Evolutionary conservation across 2,113 vertebrate species (phyloP), one percentile per base, ranked within the genome.

Genomic region (Sarotherodon lohbergeri): DNA sequence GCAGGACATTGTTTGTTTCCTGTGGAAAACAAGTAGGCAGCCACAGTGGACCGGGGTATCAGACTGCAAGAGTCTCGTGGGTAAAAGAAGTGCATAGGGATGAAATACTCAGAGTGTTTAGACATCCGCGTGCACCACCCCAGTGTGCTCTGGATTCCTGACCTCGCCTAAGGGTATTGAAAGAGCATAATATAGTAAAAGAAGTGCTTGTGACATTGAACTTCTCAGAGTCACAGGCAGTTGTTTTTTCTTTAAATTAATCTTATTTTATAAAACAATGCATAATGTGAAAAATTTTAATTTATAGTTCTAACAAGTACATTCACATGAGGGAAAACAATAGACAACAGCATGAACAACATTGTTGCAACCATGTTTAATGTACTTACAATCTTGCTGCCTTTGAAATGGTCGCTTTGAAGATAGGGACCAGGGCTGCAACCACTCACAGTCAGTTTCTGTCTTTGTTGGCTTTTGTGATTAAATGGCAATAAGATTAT

Each of bases 1-100:
- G 48, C 36, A 9, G 16, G 63, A 83, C 34, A 22, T 83, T 83
- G 90, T 93, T 93, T 94, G 89, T 94, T 94, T 92, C 91, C 92
- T 92, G 91, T 91, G 81, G 85, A 90, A 32, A 82, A 27, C 41
- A 43, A 39, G 16, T 41, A 36, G 82, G 8, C 84, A 86, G 83
- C 19, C 78, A 52, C 80, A 86, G 83, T 55, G 71, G 87, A 39
- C 84, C 54, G n/a, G 86, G 83, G 73, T 89, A 89, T 50, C 36
- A 73, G 59, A 11, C 43, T 24, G 34, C 56, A 56, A 14, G 46
- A 36, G 56, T 89, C 85, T 88, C 83, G 32, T 55, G 89, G 80
- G 80, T 88, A 39, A 83, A 32, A 85, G 22, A 36, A 59, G 54
- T 80, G 39, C 78, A 16, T 8, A 86, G 43, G 39, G 56, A 80